Percentiles rank a stretch among this genome's conserved stretches.
Evolutionary conservation across 2,113 vertebrate species (phyloP).

Genomic region (Gopherus evgoodei): DNA sequence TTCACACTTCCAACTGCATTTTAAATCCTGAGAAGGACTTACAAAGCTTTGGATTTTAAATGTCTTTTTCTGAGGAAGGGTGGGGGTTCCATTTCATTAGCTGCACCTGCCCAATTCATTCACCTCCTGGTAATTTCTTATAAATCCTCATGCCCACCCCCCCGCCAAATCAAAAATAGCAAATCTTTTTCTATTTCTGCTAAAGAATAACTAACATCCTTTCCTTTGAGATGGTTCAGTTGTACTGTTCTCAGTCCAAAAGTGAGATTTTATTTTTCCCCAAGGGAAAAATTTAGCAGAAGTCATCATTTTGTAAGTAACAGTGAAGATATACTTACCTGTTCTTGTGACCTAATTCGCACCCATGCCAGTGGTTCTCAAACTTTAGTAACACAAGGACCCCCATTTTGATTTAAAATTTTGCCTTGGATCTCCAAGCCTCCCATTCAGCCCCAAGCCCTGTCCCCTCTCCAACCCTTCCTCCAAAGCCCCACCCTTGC

Average conservation of each 20-base stretch:
- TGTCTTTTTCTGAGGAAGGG: background rate
- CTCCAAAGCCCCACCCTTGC: too few species aligned
- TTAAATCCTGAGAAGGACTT: fast-evolving
- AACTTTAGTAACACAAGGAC: too few species aligned
- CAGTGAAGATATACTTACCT: fast-evolving
- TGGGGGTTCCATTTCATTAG: fast-evolving
- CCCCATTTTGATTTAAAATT: too few species aligned
- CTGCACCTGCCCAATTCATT: background rate
- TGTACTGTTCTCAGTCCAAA: background rate
- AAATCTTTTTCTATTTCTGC: background rate
- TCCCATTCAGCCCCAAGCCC: too few species aligned
- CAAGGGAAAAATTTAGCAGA: fast-evolving
- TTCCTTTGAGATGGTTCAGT: background rate
- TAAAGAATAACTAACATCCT: fast-evolving
- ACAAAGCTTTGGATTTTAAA: background rate
- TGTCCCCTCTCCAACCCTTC: too few species aligned
- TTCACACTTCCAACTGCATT: fast-evolving
- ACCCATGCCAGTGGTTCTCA: too few species aligned
- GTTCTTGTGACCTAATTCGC: fast-evolving
- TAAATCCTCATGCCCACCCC: too few species aligned
- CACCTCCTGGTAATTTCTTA: too few species aligned
- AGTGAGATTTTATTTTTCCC: fast-evolving
- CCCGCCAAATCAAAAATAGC: fast-evolving
- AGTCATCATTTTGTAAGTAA: fast-evolving
- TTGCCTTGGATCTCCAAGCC: too few species aligned